A percentile compares a stretch with the other conserved stretches of the same genome.
phyloP scores from a whole-genome alignment of 2,888 invertebrate genomes.

The Lasioglossum pauxillum region DNA sequence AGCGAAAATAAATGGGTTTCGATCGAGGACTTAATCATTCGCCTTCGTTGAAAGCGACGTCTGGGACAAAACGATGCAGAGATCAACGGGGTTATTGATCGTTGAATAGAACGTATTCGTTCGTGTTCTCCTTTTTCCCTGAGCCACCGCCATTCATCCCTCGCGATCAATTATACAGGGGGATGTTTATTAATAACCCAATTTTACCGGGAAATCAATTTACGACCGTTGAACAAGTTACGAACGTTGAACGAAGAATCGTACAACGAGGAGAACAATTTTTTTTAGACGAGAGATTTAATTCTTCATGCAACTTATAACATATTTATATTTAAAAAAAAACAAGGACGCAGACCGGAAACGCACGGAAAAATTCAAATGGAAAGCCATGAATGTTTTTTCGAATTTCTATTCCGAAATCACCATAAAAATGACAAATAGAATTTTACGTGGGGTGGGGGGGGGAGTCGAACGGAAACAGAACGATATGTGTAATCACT shows the following conservation, averaged over 20 bases:
- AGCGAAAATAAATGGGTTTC: slow-evolving; percentile 73
- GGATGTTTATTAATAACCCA: slow-evolving; percentile 6
- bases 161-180: slow-evolving; percentile 24
- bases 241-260: too few species aligned
- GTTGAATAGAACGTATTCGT: slow-evolving; percentile 46
- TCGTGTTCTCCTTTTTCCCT: slow-evolving; percentile 26
- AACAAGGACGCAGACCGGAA: too few species aligned
- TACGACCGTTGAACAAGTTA: too few species aligned
- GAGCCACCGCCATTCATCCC: slow-evolving; percentile 19
- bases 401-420: neutral
- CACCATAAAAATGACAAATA: neutral
- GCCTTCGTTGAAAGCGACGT: slow-evolving; percentile 65
- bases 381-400: neutral
- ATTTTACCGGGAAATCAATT: neutral
- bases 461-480: neutral
- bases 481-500: neutral
- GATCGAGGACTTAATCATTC: slow-evolving; percentile 74
- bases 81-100: slow-evolving; percentile 53
- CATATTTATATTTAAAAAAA: too few species aligned
- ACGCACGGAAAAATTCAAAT: neutral
- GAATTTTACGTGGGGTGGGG: neutral
- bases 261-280: neutral
- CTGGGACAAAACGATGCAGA: slow-evolving; percentile 52
- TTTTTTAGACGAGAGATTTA: neutral
- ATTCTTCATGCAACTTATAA: too few species aligned